Conservation (phyloP, 1,140 invertebrate species). For the Euura lappo region DNA sequence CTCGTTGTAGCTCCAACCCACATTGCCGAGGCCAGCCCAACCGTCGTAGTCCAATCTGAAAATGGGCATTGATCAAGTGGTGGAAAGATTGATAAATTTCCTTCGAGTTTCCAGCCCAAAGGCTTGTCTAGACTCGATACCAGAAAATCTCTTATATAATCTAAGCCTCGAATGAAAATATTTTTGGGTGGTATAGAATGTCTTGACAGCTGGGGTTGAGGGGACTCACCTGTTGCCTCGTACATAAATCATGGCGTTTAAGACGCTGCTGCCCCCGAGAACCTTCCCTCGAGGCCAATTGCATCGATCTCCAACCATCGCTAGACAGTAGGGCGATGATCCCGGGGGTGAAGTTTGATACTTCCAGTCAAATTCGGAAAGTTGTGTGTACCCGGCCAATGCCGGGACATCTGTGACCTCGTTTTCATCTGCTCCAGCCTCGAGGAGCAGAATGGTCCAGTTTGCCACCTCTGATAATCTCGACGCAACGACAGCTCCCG, state of each 20-base stretch:
- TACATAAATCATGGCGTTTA: constrained; percentile 96
- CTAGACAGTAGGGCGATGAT: constrained; percentile 77
- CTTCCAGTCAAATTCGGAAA: constrained; percentile 89
- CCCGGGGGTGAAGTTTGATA: constrained; percentile 86
- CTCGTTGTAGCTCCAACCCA: constrained; percentile 88
- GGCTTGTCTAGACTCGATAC: too few relatives aligned
- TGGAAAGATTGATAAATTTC: too few relatives aligned
- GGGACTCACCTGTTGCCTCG: constrained; percentile 76
- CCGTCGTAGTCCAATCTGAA: constrained; percentile 84
- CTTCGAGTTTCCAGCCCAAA: too few relatives aligned
- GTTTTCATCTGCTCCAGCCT: constrained; percentile 84
- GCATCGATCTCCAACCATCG: constrained; percentile 83
- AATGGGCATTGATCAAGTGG: not conserved
- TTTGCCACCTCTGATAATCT: constrained; percentile 81
- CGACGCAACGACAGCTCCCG: constrained; percentile 91
- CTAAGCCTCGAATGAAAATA: not conserved
- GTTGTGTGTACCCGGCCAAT: constrained; percentile 76
- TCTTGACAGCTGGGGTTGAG: not conserved
- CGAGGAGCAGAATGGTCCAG: constrained; percentile 81
- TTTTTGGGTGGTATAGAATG: not conserved
- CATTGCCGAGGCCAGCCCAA: constrained; percentile 86
- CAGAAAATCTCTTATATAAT: too few relatives aligned
- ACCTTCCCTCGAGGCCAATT: constrained; percentile 90
- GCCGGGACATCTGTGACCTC: constrained; percentile 81
- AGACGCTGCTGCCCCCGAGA: constrained; percentile 90